A percentile compares a stretch with the other conserved stretches of the same genome.
Conservation (phyloP, 2,888 invertebrate species). For the Epistrophe grossulariae region DNA sequence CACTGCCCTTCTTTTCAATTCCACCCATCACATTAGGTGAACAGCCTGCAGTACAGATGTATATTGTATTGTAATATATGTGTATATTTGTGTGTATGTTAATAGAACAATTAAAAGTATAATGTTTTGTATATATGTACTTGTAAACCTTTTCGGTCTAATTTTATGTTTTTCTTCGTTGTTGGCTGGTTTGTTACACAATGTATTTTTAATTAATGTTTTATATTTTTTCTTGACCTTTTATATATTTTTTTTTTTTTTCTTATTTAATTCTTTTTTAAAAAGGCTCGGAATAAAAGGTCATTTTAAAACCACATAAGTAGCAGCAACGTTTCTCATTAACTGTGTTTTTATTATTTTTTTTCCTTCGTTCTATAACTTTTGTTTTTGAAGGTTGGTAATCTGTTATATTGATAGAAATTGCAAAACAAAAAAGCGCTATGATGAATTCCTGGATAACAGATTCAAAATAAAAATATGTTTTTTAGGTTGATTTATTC, state of each 20-base stretch:
- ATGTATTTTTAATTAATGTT: constrained; percentile 62
- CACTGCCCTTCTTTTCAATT: constrained; percentile 6
- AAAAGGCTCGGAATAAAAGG: constrained; percentile 25
- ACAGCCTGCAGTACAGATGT: constrained; percentile 6
- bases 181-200: constrained; percentile 35
- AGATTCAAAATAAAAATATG: not conserved
- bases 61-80: not conserved
- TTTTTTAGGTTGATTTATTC: not conserved
- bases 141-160: constrained; percentile 15
- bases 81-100: not conserved
- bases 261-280: constrained; percentile 12
- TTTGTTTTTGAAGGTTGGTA: constrained; percentile 23
- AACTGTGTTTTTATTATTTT: constrained; percentile 19
- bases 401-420: constrained; percentile 11
- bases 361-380: constrained; percentile 5
- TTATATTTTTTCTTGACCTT: constrained; percentile 59
- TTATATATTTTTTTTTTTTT: constrained; percentile 6
- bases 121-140: not conserved
- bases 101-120: constrained; percentile 22
- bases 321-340: constrained; percentile 35
- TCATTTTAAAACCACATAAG: constrained; percentile 44
- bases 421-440: not conserved
- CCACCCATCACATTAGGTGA: constrained; percentile 17
- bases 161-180: constrained; percentile 18
- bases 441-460: not conserved